Conservation (phyloP, 2,113 vertebrate species). For the Cinclus mexicanus region DNA sequence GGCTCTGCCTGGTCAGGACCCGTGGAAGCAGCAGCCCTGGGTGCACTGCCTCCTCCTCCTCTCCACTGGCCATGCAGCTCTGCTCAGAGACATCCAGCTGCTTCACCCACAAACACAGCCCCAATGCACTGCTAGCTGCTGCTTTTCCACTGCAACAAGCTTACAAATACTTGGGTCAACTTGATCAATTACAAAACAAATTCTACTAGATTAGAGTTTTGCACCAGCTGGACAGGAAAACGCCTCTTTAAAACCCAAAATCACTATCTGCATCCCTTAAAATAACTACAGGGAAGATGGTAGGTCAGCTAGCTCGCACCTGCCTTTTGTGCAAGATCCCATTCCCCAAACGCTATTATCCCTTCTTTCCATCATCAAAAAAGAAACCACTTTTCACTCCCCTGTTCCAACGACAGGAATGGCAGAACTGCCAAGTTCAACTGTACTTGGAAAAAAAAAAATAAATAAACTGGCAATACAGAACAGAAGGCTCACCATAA, state of each 20-base stretch:
- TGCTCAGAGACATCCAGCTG: not conserved
- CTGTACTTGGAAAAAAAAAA: not conserved
- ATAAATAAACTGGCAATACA: fast-evolving
- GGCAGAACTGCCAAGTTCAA: not conserved
- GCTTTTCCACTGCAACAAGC: not conserved
- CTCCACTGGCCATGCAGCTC: not conserved
- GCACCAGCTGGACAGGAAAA: not conserved
- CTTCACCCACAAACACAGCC: not conserved
- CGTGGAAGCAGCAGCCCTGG: not conserved
- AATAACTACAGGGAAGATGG: not conserved
- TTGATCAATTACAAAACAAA: not conserved
- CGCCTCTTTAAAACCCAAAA: not conserved
- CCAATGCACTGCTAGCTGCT: not conserved
- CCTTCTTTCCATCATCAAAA: not conserved
- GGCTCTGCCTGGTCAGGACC: not conserved
- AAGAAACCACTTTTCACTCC: not conserved
- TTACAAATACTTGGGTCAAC: not conserved
- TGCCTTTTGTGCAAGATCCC: not conserved
- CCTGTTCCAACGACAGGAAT: not conserved
- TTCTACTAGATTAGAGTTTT: not conserved
- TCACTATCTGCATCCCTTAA: not conserved
- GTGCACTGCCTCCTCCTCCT: not conserved
- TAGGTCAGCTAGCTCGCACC: not conserved
- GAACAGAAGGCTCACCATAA: not conserved
- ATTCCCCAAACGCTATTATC: not conserved